phyloP scores from a whole-genome alignment of 2,113 vertebrate genomes.

The Mystacornis crossleyi region DNA sequence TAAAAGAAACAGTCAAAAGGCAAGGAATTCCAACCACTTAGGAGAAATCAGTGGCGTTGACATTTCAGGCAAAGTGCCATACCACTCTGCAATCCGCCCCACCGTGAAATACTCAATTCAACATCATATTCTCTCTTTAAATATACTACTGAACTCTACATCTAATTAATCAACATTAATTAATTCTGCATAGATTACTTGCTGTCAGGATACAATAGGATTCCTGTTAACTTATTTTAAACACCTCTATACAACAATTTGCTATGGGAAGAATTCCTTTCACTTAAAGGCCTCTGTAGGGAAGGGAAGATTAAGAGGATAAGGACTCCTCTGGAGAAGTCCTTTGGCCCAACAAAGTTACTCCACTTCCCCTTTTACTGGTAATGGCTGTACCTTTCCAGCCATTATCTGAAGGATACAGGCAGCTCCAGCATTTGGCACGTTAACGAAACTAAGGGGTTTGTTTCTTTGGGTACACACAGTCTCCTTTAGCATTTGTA shows the following conservation, averaged over 20 bases:
- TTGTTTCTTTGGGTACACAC: not conserved
- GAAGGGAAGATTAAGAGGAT: not conserved
- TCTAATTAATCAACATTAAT: not conserved
- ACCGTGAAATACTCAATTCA: not conserved
- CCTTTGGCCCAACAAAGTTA: not conserved
- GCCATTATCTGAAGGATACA: not conserved
- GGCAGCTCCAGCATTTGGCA: not conserved
- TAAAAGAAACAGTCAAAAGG: not conserved
- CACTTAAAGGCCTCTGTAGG: not conserved
- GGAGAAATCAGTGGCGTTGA: rapidly evolving
- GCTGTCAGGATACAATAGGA: not conserved
- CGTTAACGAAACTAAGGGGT: not conserved
- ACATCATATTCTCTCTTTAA: not conserved
- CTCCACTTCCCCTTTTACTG: not conserved
- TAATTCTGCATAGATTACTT: not conserved
- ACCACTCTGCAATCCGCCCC: not conserved
- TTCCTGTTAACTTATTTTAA: not conserved
- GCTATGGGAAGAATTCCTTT: not conserved
- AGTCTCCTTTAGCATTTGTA: not conserved
- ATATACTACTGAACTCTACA: not conserved
- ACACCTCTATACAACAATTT: not conserved
- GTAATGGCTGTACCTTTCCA: not conserved
- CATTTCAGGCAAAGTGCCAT: not conserved
- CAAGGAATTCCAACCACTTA: not conserved
- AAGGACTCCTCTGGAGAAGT: not conserved